phyloP scores from a whole-genome alignment of 2,113 vertebrate genomes.

The Poeciliopsis turrubarensis region DNA sequence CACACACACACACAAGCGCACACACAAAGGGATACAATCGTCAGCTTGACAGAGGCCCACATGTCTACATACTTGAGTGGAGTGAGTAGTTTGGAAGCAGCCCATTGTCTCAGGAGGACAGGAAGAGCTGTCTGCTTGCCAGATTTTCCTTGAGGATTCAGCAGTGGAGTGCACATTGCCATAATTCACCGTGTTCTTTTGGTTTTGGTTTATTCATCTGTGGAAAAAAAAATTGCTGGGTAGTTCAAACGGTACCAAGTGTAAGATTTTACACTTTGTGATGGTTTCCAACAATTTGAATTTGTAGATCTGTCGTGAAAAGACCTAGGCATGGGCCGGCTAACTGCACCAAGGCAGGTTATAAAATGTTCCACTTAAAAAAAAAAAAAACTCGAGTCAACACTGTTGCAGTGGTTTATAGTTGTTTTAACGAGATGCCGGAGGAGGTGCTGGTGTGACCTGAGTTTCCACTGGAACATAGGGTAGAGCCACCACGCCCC shows the following conservation, averaged over 20 bases:
- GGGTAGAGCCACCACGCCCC: too few relatives aligned
- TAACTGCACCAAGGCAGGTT: neutral
- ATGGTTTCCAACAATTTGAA: too few relatives aligned
- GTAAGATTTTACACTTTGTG: neutral
- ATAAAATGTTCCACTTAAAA: neutral
- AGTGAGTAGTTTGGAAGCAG: slow-evolving; percentile 31
- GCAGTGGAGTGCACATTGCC: neutral
- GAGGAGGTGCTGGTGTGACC: neutral
- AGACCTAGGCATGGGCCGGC: too few relatives aligned
- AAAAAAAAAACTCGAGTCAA: too few relatives aligned
- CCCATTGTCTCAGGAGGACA: slow-evolving; percentile 40
- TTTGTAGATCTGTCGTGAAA: too few relatives aligned
- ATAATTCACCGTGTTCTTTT: neutral
- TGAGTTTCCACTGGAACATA: neutral
- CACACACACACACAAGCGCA: neutral
- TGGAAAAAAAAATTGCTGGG: neutral
- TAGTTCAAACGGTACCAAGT: neutral
- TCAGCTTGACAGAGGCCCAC: slow-evolving; percentile 21
- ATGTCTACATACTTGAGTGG: slow-evolving; percentile 1
- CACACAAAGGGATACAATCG: slow-evolving; percentile 1
- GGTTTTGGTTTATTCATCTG: neutral
- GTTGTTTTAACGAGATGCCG: neutral
- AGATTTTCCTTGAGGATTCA: slow-evolving; percentile 1
- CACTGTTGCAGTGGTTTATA: neutral
- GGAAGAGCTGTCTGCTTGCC: slow-evolving; percentile 15